Base-by-base conservation (phyloP, 2,888 invertebrate species). In the Cryptocheilus praepositus region DNA sequence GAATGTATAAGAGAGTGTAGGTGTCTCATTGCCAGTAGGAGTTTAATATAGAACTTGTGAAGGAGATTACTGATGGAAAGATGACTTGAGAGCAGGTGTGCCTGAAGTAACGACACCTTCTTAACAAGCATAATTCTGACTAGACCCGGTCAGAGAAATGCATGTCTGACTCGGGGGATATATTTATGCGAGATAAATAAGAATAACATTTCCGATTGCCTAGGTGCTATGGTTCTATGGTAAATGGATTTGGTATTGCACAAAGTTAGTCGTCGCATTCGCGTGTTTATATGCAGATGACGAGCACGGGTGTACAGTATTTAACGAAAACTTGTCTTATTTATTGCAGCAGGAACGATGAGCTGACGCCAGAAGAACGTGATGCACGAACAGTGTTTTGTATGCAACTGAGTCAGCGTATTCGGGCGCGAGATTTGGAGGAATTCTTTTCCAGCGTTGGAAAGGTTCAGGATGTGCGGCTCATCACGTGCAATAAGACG, bases 371-470 rank as follows among this genome's bases (percentile, higher is more conserved):
- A 0, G 99, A 99, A 89, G 99, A 99, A 89, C 92, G 99, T 71
- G 99, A 99, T 92, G 95, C 98, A n/a, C 93, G 99, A 45, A 99
- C 99, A 53, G 97, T 99, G 4, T 99, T 99, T 89, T 98, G 98
- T 87, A 98, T 99, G 97, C 99, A 99, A 90, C 90, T 99, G 65
- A 96, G 98, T 64, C 97, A 98, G 85, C 92, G 96, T 81, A 98
- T 98, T 84, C 92, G 97, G 80, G 97, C 95, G 63, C 93, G 97
- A 76, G 99, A 99, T 89, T 90, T 99, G 73, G 98, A 99, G 90
- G 99, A 99, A 89, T 99, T 99, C 89, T 99, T 99, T 89, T 98
- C 98, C 28, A 96, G 98, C 70, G 98, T 99, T 68, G 99, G 99
- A 53, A 98, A 98, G 92, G 98, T 98, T 67, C 93, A 98, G 81